Conservation (phyloP, 1,140 invertebrate species). For the Homalodisca vitripennis region DNA sequence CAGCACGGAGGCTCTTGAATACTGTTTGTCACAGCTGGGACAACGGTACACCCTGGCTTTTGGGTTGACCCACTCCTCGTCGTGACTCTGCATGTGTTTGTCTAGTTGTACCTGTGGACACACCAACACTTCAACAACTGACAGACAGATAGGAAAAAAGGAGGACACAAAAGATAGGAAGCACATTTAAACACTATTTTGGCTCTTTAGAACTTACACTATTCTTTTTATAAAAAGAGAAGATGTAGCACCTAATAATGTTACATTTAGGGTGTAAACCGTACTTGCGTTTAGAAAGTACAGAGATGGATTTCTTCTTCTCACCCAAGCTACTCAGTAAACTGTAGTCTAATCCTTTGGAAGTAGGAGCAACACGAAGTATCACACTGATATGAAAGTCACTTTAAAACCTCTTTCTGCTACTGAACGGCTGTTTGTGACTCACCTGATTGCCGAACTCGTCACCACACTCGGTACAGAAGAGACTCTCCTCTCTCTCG, state of each 20-base stretch:
- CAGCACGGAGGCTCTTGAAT: conserved; percentile 46
- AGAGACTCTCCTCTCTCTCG: conserved; percentile 65
- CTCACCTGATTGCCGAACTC: conserved; percentile 61
- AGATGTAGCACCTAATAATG: too few relatives aligned
- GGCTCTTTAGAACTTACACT: too few relatives aligned
- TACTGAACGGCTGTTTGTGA: too few relatives aligned
- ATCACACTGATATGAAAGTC: too few relatives aligned
- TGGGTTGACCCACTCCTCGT: conserved; percentile 45
- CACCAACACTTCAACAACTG: neutral
- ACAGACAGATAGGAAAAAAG: neutral
- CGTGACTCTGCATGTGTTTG: conserved; percentile 54
- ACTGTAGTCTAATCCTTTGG: too few relatives aligned
- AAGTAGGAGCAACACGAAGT: too few relatives aligned
- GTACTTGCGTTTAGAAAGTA: too few relatives aligned
- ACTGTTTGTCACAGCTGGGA: conserved; percentile 49
- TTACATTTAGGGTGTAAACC: too few relatives aligned
- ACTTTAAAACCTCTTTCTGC: too few relatives aligned
- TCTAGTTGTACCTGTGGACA: conserved; percentile 52
- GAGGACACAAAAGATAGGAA: neutral
- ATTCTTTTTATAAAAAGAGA: too few relatives aligned
- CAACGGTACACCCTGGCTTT: conserved; percentile 45
- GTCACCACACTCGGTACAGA: conserved; percentile 67
- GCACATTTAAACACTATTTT: neutral
- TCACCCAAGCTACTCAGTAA: too few relatives aligned
- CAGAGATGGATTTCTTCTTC: too few relatives aligned